Evolutionary conservation across 2,797 vertebrate genomes (phyloP), one percentile per base, ranked within the genome.

Genomic region (Pseudochirops cupreus): DNA sequence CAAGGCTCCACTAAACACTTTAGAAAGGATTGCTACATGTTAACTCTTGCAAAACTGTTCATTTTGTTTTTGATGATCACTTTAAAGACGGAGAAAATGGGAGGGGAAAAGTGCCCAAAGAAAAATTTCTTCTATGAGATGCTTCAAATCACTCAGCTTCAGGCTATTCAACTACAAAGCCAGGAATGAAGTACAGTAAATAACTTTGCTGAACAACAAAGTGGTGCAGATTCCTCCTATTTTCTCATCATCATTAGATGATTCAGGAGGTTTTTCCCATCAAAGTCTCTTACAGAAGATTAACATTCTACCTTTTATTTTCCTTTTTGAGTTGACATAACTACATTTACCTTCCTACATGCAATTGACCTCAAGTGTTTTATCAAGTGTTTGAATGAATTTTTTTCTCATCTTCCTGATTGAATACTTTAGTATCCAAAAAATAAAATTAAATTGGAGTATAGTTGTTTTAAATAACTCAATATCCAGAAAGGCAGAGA

Each of bases 181-280:
- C 97, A 96, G 87, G 96, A 97, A 98, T 53, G 95, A 98, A 98
- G 91, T 54, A 93, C 53, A 97, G 96, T 87, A 97, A 98, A 98
- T 97, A 97, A 96, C 95, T 94, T 95, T 90, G 92, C 90, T 67
- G 93, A 96, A 93, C 93, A 97, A 94, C 95, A 97, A 98, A 98
- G 96, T 55, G 82, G 82, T 1, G 5, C 54, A 98, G 97, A 98
- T 94, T 98, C 56, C 0, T 0, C 6, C 55, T 97, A 93, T 96
- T 97, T 95, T 97, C 93, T 31, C 12, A 58, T 87, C 94, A 98
- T 96, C 74, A 90, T 93, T 67, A 95, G 53, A 97, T 98, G 96
- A 98, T 97, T 98, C 97, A 98, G 95, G 96, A 98, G n/a, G 53
- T 95, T 62, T 96, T 96, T 96, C 94, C 98, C 97, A 98, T 98